These are phyloP conservation scores for Patella pellucida DNA, from an alignment of 2,888 invertebrate species.

Conservation along the genomic window DNA sequence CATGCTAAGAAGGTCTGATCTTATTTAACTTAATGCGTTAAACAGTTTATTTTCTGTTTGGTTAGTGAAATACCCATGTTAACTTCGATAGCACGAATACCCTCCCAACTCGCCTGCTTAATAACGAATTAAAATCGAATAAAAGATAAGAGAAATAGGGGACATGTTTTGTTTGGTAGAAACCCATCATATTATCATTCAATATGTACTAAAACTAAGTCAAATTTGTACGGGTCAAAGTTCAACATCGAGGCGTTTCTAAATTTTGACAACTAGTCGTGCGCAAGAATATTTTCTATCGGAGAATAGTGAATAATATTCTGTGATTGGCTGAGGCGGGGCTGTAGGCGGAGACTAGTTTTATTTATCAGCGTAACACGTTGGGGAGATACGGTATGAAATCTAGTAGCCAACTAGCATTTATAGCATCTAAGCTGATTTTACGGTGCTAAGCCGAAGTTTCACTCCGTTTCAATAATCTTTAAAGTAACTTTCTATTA, in stretches of 20 bases:
- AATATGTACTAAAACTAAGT: slow-evolving; percentile 9
- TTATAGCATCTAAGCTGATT: slow-evolving; percentile 51
- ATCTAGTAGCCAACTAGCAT: slow-evolving; percentile 49
- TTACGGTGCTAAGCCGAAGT: slow-evolving; percentile 47
- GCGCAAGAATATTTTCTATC: slow-evolving; percentile 1
- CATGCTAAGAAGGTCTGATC: slow-evolving; percentile 23
- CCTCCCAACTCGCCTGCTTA: not conserved
- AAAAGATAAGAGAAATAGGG: not conserved
- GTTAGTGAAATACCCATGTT: slow-evolving; percentile 7
- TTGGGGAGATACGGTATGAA: slow-evolving; percentile 23
- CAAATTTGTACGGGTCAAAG: not conserved
- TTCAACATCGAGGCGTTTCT: slow-evolving; percentile 2
- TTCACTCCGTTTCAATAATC: slow-evolving; percentile 22
- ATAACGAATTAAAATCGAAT: slow-evolving; percentile 4
- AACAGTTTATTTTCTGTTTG: slow-evolving; percentile 8
- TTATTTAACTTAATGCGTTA: slow-evolving; percentile 27
- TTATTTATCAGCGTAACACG: slow-evolving; percentile 24
- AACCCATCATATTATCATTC: slow-evolving; percentile 4
- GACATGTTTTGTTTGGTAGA: not conserved
- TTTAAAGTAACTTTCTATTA: slow-evolving; percentile 11
- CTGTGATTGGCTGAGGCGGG: slow-evolving; percentile 14
- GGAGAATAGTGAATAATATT: not conserved
- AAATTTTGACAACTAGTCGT: not conserved
- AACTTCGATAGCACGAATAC: not conserved
- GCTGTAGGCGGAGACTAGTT: slow-evolving; percentile 12